Conservation (phyloP, 2,113 vertebrate genomes). For the Fulmarus glacialis region DNA sequence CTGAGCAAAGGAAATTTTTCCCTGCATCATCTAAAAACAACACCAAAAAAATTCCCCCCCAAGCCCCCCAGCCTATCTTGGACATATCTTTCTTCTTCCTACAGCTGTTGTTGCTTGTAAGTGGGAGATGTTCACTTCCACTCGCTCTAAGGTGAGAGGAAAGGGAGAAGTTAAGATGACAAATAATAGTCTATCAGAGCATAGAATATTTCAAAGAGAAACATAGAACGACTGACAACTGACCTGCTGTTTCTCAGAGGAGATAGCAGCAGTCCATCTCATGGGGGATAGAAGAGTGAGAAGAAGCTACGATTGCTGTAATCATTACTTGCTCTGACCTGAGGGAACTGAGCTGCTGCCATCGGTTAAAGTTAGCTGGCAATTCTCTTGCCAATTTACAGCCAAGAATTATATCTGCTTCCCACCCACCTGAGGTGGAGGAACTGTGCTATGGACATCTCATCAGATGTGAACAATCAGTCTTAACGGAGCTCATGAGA, state of each 20-base stretch:
- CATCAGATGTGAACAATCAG: neutral
- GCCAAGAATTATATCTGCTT: neutral
- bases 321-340: neutral
- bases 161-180: neutral
- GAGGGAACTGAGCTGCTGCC: neutral
- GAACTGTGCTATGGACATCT: neutral
- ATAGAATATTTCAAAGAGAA: neutral
- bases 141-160: accelerated
- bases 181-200: neutral
- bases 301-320: neutral
- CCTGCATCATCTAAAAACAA: neutral
- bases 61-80: neutral
- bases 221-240: neutral
- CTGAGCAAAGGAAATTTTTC: neutral
- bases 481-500: neutral
- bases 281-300: neutral
- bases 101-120: neutral
- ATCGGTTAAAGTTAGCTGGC: neutral
- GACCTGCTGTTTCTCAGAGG: neutral
- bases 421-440: neutral
- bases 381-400: neutral
- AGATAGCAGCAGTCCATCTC: neutral
- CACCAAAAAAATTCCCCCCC: neutral
- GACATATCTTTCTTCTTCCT: neutral
- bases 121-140: neutral